phyloP scores from a whole-genome alignment of 2,888 invertebrate genomes.

The Mesorhabditis sp. region DNA sequence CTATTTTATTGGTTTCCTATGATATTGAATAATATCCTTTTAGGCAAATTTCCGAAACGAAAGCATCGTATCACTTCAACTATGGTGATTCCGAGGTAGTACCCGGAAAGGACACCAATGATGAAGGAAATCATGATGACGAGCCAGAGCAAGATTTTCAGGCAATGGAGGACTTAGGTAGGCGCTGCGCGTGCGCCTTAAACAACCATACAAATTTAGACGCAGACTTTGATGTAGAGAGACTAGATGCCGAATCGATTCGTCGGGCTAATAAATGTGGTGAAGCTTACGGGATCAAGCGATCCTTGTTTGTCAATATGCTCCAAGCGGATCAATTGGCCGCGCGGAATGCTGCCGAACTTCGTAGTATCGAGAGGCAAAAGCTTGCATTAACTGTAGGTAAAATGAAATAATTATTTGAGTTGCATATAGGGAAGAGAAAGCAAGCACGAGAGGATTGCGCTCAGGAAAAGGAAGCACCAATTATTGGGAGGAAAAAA shows the following conservation, averaged over 20 bases:
- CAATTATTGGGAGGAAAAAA: constrained; percentile 37
- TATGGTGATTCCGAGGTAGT: constrained; percentile 45
- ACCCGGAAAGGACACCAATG: constrained; percentile 15
- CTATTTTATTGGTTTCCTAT: constrained; percentile 7
- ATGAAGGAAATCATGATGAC: constrained; percentile 26
- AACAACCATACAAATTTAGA: constrained; percentile 22
- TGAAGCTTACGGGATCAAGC: constrained; percentile 37
- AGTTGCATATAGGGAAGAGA: constrained; percentile 43
- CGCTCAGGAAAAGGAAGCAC: constrained; percentile 42
- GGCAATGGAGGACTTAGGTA: not conserved
- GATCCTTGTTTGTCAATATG: constrained; percentile 27
- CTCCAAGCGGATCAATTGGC: constrained; percentile 46
- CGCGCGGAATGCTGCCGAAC: constrained; percentile 37
- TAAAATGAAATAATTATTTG: not conserved
- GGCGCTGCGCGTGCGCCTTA: not conserved
- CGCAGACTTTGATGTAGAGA: constrained; percentile 37
- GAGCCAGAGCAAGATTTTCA: constrained; percentile 15
- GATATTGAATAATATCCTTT: constrained; percentile 8
- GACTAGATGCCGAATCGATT: constrained; percentile 31
- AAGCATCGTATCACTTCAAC: constrained; percentile 51
- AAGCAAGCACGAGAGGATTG: constrained; percentile 44
- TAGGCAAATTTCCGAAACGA: constrained; percentile 43
- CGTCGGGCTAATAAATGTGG: constrained; percentile 41
- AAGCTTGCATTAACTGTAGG: constrained; percentile 49
- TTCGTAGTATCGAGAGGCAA: constrained; percentile 52